Evolutionary conservation across 2,797 vertebrate species (phyloP).

Genomic region (Zalophus californianus): DNA sequence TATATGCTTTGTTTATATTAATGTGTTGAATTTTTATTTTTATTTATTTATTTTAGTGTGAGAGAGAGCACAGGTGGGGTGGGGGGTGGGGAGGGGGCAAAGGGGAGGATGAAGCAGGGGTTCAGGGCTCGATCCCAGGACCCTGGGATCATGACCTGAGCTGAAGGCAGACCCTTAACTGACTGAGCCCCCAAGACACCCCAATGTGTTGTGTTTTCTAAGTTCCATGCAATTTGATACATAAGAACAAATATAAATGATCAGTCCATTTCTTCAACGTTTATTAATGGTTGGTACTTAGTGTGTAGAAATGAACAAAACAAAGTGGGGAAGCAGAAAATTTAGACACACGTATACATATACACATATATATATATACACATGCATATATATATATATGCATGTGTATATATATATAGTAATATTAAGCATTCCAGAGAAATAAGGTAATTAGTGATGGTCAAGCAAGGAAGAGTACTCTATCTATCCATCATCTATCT

Average conservation of each 20-base stretch:
- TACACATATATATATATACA: neutral
- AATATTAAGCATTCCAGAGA: neutral
- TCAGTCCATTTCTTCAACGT: neutral
- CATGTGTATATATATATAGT: neutral
- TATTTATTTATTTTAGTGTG: neutral
- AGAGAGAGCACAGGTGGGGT: neutral
- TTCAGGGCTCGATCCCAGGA: neutral
- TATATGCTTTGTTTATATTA: neutral
- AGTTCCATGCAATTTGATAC: neutral
- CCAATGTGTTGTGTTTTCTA: neutral
- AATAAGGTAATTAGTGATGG: neutral
- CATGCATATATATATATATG: neutral
- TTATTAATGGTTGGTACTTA: neutral
- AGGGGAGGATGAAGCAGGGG: neutral
- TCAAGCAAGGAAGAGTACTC: neutral
- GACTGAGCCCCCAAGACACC: no score
- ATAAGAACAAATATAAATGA: neutral
- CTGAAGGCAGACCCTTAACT: neutral
- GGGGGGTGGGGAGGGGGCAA: neutral
- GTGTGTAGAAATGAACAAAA: neutral
- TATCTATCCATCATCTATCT: neutral
- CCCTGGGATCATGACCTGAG: neutral
- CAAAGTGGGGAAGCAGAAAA: neutral
- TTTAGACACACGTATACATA: neutral
- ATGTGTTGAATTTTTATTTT: neutral